Evolutionary conservation across 2,888 invertebrate species (phyloP).

Genomic region (Acrobasis consociella): DNA sequence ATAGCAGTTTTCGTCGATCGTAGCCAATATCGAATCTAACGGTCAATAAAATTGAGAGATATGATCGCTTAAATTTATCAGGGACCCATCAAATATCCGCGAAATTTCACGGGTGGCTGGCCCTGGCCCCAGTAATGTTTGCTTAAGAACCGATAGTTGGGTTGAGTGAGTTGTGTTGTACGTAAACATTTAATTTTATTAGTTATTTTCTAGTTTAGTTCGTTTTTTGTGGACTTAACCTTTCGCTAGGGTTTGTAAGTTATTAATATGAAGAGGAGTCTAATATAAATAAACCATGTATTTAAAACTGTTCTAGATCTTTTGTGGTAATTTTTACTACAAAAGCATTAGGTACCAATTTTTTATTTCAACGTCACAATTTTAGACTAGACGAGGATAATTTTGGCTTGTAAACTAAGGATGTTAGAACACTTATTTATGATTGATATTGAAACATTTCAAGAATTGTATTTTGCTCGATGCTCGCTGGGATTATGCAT

Average conservation of each 20-base stretch:
- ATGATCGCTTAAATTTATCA: constrained; percentile 59
- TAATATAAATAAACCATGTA: too few relatives aligned
- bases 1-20: constrained; percentile 37
- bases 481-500: too few relatives aligned
- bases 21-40: constrained; percentile 56
- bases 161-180: constrained; percentile 1
- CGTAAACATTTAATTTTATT: constrained; percentile 5
- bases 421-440: too few relatives aligned
- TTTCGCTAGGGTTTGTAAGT: neutral
- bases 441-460: too few relatives aligned
- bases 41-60: constrained; percentile 66
- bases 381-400: too few relatives aligned
- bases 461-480: too few relatives aligned
- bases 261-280: neutral
- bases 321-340: too few relatives aligned
- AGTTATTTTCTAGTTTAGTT: neutral
- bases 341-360: too few relatives aligned
- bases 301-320: too few relatives aligned
- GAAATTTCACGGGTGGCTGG: constrained; percentile 50
- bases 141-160: constrained; percentile 38
- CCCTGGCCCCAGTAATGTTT: constrained; percentile 39
- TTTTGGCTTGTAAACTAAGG: too few relatives aligned
- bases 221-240: too few relatives aligned
- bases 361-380: too few relatives aligned
- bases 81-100: constrained; percentile 52